Evolutionary conservation across 2,888 invertebrate species (phyloP), one percentile per base, ranked within the genome.

Genomic region (Cartodere bifasciata): DNA sequence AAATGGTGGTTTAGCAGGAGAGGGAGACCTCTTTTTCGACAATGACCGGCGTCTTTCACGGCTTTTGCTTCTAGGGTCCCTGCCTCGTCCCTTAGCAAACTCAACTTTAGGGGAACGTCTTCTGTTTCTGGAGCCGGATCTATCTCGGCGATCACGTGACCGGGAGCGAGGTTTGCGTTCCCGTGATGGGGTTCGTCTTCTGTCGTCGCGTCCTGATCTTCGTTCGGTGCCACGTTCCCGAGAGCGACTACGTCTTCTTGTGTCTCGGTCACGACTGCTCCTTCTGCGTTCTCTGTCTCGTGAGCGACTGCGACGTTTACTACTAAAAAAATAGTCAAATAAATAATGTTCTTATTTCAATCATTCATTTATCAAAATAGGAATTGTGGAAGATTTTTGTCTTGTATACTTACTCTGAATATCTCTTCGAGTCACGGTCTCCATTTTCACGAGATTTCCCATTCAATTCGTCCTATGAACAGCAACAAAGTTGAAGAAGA

Each of bases 361-460:
- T n/a, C 6, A 20, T 20, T 20, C 20, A n/a, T n/a, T 20, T 20
- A 6, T 20, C 20, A 20, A 20, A 20, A 20, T 20, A 7, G 20
- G 24, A 6, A 9, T 24, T 24, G 24, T 9, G 7, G 6, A 17
- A 22, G n/a, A n/a, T n/a, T n/a, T n/a, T n/a, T n/a, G n/a, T n/a
- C 27, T 6, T 4, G 21, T n/a, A 17, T 38, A 63, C 66, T 66
- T 56, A 70, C 70, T 69, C 65, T 37, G 68, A 65, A 15, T 62
- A 56, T 42, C 63, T 62, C 40, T 51, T 52, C 37, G 49, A 53
- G 28, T 61, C 64, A 38, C 62, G 55, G 42, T 70, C 72, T 45
- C 70, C 71, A 55, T 78, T 70, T 52, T 70, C 77, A 52, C 66
- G 70, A 47, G 69, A 63, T 56, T 63, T 67, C 53, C 66, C 67